A percentile compares a stretch with the other conserved stretches of the same genome.
phyloP scores from a whole-genome alignment of 2,113 vertebrate species.

The Crotalus helleri region DNA sequence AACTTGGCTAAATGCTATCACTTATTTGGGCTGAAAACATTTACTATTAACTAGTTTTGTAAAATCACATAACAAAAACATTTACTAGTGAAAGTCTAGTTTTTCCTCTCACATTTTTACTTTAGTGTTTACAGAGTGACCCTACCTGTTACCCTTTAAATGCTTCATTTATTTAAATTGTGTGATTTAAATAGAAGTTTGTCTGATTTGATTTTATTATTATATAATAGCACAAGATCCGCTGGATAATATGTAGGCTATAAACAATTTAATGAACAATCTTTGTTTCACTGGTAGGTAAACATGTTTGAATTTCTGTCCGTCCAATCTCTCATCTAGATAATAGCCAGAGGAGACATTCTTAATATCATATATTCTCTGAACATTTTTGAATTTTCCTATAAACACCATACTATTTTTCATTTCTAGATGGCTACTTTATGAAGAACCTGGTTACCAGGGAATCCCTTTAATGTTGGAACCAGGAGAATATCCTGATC shows the following conservation, averaged over 20 bases:
- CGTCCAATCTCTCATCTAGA: not conserved
- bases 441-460: slow-evolving; percentile 85
- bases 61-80: not conserved
- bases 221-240: not conserved
- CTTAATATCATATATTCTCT: not conserved
- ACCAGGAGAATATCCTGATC: slow-evolving; percentile 85
- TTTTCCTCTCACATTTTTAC: not conserved
- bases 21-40: not conserved
- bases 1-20: not conserved
- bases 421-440: slow-evolving; percentile 85
- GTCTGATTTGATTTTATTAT: not conserved
- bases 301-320: not conserved
- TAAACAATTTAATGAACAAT: not conserved
- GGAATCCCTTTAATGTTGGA: slow-evolving; percentile 84
- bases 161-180: not conserved
- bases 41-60: not conserved
- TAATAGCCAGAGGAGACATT: not conserved
- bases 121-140: not conserved
- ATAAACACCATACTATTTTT: not conserved
- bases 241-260: not conserved
- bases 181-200: not conserved
- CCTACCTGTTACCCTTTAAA: not conserved
- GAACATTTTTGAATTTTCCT: not conserved
- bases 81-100: not conserved
- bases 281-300: not conserved